phyloP scores from a whole-genome alignment of 2,797 vertebrate genomes.

The Halcyon smyrnensis region DNA sequence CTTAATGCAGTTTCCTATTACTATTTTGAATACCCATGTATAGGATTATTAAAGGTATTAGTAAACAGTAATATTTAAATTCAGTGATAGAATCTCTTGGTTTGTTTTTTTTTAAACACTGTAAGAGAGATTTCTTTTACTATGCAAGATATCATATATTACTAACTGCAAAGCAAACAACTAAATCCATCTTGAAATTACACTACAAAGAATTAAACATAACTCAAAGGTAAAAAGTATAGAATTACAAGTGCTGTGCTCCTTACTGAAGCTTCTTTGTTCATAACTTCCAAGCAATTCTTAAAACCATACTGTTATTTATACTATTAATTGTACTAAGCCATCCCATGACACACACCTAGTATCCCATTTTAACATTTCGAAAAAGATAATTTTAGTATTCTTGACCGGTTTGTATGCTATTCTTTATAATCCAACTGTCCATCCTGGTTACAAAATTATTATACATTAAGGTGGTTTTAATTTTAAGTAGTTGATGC shows the following conservation, averaged over 20 bases:
- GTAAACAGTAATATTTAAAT: not conserved
- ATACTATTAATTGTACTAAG: not conserved
- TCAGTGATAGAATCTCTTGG: not conserved
- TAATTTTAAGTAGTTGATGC: not conserved
- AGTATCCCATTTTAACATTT: not conserved
- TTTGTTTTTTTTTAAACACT: not conserved
- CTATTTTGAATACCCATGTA: not conserved
- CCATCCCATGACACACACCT: not conserved
- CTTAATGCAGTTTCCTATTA: not conserved
- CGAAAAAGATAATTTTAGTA: not conserved
- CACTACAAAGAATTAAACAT: not conserved
- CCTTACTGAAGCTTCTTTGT: not conserved
- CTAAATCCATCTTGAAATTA: not conserved
- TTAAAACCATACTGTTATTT: not conserved
- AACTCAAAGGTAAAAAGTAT: not conserved
- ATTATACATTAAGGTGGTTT: not conserved
- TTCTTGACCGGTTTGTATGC: not conserved
- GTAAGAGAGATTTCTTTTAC: not conserved
- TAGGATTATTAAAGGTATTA: not conserved
- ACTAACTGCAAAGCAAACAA: not conserved
- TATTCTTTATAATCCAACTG: not conserved
- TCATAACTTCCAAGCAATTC: not conserved
- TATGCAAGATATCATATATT: not conserved
- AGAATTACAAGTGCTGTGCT: not conserved
- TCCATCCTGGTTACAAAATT: not conserved